Evolutionary conservation across 2,888 invertebrate species (phyloP), one percentile per base, ranked within the genome.

Genomic region (Cephonodes hylas): DNA sequence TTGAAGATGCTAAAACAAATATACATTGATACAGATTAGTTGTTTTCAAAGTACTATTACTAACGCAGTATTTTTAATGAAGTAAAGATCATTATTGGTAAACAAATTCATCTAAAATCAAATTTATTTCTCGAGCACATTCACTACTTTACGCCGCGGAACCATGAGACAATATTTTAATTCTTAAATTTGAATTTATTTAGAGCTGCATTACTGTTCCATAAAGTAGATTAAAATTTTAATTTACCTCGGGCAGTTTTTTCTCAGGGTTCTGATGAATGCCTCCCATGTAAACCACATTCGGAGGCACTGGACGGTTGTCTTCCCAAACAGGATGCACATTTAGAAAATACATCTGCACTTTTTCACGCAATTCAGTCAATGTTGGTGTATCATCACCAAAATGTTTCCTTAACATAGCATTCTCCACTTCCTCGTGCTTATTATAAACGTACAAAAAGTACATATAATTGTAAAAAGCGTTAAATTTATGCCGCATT

Each of bases 271-370:
- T 79, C 34, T 86, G 73, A 65, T 90, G 91, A 34, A 88, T 68
- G 1, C 90, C 89, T 60, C 92, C 90, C 59, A 89, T 80, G 60
- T 83, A 81, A 0, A 92, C 64, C 3, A 89, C 75, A 58, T 79
- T 79, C 0, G 90, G 88, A 15, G 89, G 81, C 5, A 85, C 72
- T 13, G 60, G 60, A n/a, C 72, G 64, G 58, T 79, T 78, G 1
- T 68, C 67, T 20, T 73, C 72, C 66, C 79, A 77, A 18, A 83
- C 53, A 1, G 79, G 78, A 71, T 88, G 18, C 3, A 76, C 71
- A 69, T 89, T 89, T 2, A 85, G 62, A 59, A 89, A 77, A 10
- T 72, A 5, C 71, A 78, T 64, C 27, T 74, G 79, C 2, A 83
- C 68, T 62, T 80, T 79, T 6, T 70, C 70, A 23, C 59, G 61